Evolutionary conservation across 2,797 vertebrate species (phyloP).

Genomic region (Halcyon leucocephala): DNA sequence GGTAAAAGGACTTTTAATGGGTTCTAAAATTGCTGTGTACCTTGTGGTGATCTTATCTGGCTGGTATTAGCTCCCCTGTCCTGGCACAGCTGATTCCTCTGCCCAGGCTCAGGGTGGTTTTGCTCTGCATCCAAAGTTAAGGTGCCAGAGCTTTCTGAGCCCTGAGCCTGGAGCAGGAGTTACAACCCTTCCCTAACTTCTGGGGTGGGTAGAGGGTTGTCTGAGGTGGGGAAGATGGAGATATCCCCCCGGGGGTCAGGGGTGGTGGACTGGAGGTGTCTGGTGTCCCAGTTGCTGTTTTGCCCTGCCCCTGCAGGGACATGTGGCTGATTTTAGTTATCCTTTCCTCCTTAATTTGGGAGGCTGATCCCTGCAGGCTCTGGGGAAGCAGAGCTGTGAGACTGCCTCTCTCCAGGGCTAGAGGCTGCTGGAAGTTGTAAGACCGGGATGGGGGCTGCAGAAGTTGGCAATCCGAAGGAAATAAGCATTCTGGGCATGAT

Average conservation of each 20-base stretch:
- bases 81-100: neutral
- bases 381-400: neutral
- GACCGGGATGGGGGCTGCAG: neutral
- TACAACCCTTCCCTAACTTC: no score
- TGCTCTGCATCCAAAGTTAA: neutral
- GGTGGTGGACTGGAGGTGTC: neutral
- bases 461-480: neutral
- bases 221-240: neutral
- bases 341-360: neutral
- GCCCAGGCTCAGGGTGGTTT: neutral
- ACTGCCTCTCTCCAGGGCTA: neutral
- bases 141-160: neutral
- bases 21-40: neutral
- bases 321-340: neutral
- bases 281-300: rapidly evolving
- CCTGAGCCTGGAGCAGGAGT: neutral
- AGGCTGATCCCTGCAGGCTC: neutral
- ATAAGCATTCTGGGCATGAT: neutral
- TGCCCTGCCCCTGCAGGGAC: neutral
- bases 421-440: neutral
- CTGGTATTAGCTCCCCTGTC: neutral
- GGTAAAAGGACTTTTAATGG: neutral
- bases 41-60: neutral
- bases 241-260: neutral
- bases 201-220: neutral